Conservation (phyloP, 2,888 invertebrate species). For the Crossocerus cetratus region DNA sequence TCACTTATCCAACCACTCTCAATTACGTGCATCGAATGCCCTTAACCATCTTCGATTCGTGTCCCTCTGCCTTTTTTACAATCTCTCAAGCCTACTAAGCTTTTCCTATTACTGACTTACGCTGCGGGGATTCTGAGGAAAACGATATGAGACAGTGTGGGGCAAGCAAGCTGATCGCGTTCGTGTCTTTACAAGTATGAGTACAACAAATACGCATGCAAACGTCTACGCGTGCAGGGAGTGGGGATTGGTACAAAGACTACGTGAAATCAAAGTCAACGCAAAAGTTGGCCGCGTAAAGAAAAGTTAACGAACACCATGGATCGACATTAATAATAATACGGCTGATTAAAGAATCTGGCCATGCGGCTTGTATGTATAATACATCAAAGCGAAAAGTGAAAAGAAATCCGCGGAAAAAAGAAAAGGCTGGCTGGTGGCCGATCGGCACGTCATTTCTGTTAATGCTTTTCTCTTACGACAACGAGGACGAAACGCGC, state of each 20-base stretch:
- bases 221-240: constrained; percentile 53
- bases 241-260: constrained; percentile 1
- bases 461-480: constrained; percentile 20
- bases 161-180: not conserved
- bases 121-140: no score
- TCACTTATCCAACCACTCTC: no score
- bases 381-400: constrained; percentile 31
- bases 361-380: constrained; percentile 30
- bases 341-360: constrained; percentile 16
- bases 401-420: constrained; percentile 46
- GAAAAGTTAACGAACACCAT: constrained; percentile 9
- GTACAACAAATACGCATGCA: constrained; percentile 28
- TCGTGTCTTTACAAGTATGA: not conserved
- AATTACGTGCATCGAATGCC: no score
- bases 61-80: no score
- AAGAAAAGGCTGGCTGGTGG: constrained; percentile 63
- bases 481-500: constrained; percentile 22
- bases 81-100: no score
- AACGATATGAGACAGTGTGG: no score
- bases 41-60: no score
- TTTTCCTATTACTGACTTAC: no score
- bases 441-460: constrained; percentile 47
- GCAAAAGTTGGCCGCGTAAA: not conserved
- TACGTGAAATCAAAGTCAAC: no score
- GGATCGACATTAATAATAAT: constrained; percentile 22